Conservation (phyloP, 2,113 vertebrate species). For the Pagrus major region DNA sequence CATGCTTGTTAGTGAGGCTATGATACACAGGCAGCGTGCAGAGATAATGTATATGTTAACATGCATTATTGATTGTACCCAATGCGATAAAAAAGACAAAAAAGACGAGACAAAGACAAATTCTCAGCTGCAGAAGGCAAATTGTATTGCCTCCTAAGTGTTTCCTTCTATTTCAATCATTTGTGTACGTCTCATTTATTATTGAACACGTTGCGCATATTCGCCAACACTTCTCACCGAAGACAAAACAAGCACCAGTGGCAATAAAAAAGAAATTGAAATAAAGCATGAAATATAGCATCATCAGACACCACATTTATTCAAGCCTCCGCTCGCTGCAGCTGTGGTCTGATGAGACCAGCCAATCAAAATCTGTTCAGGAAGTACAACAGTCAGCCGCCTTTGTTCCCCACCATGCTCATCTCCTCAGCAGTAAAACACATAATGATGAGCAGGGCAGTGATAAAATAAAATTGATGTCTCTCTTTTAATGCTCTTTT, state of each 20-base stretch:
- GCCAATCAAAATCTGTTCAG: constrained; percentile 72
- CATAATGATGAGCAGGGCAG: constrained; percentile 68
- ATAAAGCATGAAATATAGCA: constrained; percentile 25
- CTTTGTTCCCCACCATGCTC: constrained; percentile 70
- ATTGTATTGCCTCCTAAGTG: constrained; percentile 20
- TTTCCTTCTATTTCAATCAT: constrained; percentile 9
- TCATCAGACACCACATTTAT: constrained; percentile 56
- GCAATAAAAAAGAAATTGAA: neutral
- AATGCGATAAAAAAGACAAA: neutral
- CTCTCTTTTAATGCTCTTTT: constrained; percentile 37
- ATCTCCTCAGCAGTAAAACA: constrained; percentile 68
- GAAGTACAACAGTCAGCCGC: constrained; percentile 69
- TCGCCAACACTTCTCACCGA: constrained; percentile 3
- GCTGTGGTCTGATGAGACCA: constrained; percentile 73
- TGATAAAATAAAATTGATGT: constrained; percentile 78
- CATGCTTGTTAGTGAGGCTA: neutral
- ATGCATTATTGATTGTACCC: neutral
- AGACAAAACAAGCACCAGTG: neutral
- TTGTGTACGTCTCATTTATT: constrained; percentile 48
- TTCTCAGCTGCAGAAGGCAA: neutral
- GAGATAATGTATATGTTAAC: neutral
- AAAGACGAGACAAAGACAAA: too few relatives aligned
- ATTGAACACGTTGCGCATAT: constrained; percentile 30
- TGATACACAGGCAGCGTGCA: constrained; percentile 7
- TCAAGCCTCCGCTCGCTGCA: constrained; percentile 62